Evolutionary conservation across 2,797 vertebrate species (phyloP).

Genomic region (Cynodonichthys magdalenae): DNA sequence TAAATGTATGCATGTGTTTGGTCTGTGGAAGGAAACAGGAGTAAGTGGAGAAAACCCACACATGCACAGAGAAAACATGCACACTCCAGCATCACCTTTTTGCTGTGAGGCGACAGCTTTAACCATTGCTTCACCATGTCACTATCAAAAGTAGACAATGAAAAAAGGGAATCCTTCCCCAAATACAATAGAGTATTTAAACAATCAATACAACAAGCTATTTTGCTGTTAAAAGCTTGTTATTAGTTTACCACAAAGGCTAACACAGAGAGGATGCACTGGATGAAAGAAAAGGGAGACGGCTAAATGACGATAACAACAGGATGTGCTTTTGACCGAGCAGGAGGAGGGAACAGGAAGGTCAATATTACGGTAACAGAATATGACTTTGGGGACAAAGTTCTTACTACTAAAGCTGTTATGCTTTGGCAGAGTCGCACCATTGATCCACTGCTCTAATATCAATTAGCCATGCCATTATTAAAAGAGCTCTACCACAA

Average conservation of each 20-base stretch:
- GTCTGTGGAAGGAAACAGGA: too few relatives aligned
- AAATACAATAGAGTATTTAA: not conserved
- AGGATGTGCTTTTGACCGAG: conserved; percentile 69
- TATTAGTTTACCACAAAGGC: conserved; percentile 41
- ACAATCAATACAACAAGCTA: not conserved
- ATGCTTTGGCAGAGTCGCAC: conserved; percentile 52
- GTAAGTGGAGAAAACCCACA: too few relatives aligned
- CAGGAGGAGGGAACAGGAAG: conserved; percentile 63
- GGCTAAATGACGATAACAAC: conserved; percentile 56
- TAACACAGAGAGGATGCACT: conserved; percentile 43
- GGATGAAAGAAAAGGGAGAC: conserved; percentile 58
- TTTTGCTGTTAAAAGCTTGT: conserved; percentile 29
- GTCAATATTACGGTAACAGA: conserved; percentile 69
- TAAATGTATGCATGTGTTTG: too few relatives aligned
- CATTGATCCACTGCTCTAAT: conserved; percentile 64
- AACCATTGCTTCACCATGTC: not conserved
- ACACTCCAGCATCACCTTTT: too few relatives aligned
- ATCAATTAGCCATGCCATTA: conserved; percentile 70
- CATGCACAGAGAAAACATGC: too few relatives aligned
- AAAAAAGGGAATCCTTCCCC: not conserved
- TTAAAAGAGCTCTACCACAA: conserved; percentile 60
- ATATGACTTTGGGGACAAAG: conserved; percentile 70
- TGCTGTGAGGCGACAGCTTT: too few relatives aligned
- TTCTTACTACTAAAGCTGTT: conserved; percentile 52
- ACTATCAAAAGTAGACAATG: not conserved